These are phyloP conservation scores for Acrossocheilus fasciatus DNA, from an alignment of 2,797 vertebrate species.

Conservation along the genomic window DNA sequence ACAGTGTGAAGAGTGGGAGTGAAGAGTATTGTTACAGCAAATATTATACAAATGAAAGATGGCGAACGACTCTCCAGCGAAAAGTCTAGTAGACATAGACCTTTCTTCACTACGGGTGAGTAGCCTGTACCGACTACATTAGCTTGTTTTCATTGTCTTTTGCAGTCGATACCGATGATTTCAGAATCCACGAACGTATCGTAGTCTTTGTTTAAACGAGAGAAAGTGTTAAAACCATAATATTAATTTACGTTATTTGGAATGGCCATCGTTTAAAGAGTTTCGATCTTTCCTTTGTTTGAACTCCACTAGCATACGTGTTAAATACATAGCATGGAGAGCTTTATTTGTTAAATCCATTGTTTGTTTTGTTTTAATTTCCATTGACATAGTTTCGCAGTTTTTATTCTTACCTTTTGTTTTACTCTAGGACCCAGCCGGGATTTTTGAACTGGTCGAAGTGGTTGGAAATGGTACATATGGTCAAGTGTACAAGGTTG, in stretches of 20 bases:
- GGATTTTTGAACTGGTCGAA: conserved; percentile 1
- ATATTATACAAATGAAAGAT: conserved; percentile 78
- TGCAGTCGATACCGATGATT: neutral
- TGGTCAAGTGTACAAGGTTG: conserved; percentile 6
- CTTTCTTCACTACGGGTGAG: conserved; percentile 94
- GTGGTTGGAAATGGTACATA: neutral
- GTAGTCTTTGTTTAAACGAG: neutral
- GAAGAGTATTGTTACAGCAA: neutral
- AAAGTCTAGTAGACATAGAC: conserved; percentile 98
- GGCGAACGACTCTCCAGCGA: conserved; percentile 98
- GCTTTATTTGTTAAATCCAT: neutral
- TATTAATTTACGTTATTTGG: neutral
- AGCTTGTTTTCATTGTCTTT: neutral
- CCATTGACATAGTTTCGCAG: neutral
- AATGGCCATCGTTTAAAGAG: neutral
- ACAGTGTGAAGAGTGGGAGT: neutral
- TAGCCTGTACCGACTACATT: conserved; percentile 48
- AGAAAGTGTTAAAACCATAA: neutral
- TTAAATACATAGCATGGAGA: neutral
- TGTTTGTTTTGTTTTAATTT: neutral
- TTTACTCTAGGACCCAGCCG: conserved; percentile 45
- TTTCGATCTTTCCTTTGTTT: conserved; percentile 2
- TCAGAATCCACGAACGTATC: neutral
- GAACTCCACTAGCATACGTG: neutral
- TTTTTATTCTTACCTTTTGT: neutral